These are phyloP conservation scores for Centropus unirufus DNA, from an alignment of 2,113 vertebrate genomes.

Conservation along the genomic window DNA sequence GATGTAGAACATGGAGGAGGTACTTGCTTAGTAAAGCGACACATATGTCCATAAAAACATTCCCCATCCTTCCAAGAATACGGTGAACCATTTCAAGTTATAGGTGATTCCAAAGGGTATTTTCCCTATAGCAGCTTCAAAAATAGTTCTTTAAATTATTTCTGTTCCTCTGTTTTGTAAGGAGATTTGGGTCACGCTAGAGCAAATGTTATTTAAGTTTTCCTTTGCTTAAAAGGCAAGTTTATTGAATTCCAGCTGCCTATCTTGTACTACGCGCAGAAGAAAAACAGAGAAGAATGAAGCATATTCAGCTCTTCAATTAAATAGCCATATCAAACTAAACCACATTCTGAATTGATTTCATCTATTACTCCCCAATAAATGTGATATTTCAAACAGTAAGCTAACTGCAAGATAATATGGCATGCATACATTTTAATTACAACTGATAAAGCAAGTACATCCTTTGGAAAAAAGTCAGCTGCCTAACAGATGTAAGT, in stretches of 20 bases:
- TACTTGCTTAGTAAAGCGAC: not conserved
- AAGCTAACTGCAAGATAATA: not conserved
- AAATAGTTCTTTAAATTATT: not conserved
- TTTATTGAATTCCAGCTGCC: not conserved
- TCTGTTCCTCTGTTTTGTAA: not conserved
- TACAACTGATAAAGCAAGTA: not conserved
- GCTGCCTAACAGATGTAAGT: not conserved
- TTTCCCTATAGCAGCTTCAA: not conserved
- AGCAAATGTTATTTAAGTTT: not conserved
- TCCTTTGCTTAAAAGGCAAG: not conserved
- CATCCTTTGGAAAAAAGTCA: not conserved
- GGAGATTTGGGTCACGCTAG: not conserved
- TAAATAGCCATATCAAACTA: not conserved
- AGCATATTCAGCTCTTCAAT: not conserved
- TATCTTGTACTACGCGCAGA: not conserved
- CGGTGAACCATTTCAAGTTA: not conserved
- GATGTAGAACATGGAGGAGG: rapidly evolving
- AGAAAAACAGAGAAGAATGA: not conserved
- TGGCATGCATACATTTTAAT: not conserved
- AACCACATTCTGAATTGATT: not conserved
- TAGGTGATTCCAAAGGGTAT: not conserved
- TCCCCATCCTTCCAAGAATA: not conserved
- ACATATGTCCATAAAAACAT: not conserved
- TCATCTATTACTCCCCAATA: not conserved
- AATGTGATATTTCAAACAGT: not conserved